Evolutionary conservation across 2,113 vertebrate genomes (phyloP).

Genomic region (Erpornis zantholeuca): DNA sequence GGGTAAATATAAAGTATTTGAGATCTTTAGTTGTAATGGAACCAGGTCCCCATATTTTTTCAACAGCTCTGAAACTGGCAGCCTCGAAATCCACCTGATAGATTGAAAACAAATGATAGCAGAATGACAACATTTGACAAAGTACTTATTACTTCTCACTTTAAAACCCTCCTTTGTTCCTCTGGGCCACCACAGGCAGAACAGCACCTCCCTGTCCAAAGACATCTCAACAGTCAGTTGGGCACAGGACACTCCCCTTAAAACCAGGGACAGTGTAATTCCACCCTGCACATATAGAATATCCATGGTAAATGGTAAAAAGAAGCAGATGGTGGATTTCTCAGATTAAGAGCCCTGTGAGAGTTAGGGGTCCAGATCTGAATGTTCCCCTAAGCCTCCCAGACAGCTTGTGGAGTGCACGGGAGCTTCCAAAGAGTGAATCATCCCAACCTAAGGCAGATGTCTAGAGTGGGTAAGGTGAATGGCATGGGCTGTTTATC

Average conservation of each 20-base stretch:
- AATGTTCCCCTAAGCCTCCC: background rate
- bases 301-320: background rate
- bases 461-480: conserved; percentile 24
- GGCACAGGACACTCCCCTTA: background rate
- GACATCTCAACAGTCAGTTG: background rate
- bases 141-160: background rate
- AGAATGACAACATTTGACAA: background rate
- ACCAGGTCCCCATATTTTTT: background rate
- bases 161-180: background rate
- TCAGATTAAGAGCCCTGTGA: background rate
- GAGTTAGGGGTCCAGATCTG: background rate
- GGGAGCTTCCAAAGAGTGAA: conserved; percentile 3
- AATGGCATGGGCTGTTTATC: conserved; percentile 49
- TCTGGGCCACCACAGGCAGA: background rate
- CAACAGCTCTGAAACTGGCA: background rate
- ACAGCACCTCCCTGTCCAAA: background rate
- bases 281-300: background rate
- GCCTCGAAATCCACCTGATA: background rate
- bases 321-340: background rate
- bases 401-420: background rate
- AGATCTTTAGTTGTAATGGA: background rate
- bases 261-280: background rate
- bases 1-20: background rate
- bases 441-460: conserved; percentile 31
- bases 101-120: background rate